Evolutionary conservation across 1,140 invertebrate species (phyloP).

Genomic region (Dinoponera quadriceps): DNA sequence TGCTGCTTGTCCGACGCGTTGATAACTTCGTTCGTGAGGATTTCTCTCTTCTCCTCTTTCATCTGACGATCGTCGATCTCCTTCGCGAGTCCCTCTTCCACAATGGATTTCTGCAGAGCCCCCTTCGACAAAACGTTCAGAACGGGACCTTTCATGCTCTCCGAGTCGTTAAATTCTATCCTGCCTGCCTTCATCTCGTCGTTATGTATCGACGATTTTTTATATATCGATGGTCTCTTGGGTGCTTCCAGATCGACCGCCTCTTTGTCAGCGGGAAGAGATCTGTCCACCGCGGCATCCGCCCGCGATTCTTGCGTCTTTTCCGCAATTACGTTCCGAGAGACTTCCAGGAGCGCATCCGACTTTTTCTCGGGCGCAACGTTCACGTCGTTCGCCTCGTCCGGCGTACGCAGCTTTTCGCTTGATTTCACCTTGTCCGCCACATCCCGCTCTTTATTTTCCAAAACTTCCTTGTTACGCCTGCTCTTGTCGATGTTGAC

Average conservation of each 20-base stretch:
- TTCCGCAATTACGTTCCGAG: constrained; percentile 26
- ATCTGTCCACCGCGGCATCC: constrained; percentile 30
- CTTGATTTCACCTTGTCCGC: background rate
- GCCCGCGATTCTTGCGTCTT: constrained; percentile 48
- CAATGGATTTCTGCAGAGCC: constrained; percentile 52
- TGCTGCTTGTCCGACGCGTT: constrained; percentile 39
- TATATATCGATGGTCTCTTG: background rate
- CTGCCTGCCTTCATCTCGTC: constrained; percentile 33
- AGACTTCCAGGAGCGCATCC: background rate
- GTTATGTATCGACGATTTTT: constrained; percentile 22
- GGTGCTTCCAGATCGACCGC: background rate
- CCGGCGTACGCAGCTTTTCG: constrained; percentile 8
- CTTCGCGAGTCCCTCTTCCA: constrained; percentile 45
- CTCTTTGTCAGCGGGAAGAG: background rate
- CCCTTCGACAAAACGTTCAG: constrained; percentile 80
- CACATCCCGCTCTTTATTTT: background rate
- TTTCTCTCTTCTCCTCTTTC: constrained; percentile 32
- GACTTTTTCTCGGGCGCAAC: background rate
- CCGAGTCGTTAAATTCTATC: constrained; percentile 43
- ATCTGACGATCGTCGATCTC: constrained; percentile 31
- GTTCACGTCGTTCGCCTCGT: constrained; percentile 4
- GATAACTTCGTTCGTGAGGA: constrained; percentile 31
- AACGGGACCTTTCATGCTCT: constrained; percentile 74
- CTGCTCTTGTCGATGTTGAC: constrained; percentile 10
- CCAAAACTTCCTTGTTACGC: constrained; percentile 18